phyloP scores from a whole-genome alignment of 1,140 invertebrate genomes.

The Campoletis sonorensis region DNA sequence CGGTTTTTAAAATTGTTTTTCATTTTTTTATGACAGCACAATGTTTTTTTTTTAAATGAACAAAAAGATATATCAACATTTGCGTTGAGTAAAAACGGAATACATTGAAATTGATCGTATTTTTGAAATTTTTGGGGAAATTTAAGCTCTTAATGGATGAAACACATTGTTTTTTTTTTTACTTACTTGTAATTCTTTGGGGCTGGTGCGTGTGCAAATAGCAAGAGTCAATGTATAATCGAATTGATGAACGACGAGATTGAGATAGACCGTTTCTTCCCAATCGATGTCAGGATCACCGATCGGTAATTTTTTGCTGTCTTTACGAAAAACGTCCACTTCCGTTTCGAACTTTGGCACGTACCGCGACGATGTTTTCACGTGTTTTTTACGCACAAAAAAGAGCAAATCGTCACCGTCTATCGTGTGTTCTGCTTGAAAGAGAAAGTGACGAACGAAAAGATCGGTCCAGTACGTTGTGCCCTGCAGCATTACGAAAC shows the following conservation, averaged over 20 bases:
- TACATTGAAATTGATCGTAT: too few relatives aligned
- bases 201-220: slow-evolving; percentile 97
- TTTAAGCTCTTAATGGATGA: neutral
- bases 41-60: too few relatives aligned
- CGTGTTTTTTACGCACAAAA: slow-evolving; percentile 94
- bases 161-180: neutral
- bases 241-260: slow-evolving; percentile 98
- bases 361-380: slow-evolving; percentile 89
- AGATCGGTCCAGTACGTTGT: slow-evolving; percentile 97
- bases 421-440: slow-evolving; percentile 89
- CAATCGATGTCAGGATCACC: slow-evolving; percentile 97
- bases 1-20: neutral
- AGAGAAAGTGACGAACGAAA: slow-evolving; percentile 95
- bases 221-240: slow-evolving; percentile 98
- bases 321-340: slow-evolving; percentile 96
- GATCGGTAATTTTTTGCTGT: slow-evolving; percentile 96
- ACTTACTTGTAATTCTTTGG: slow-evolving; percentile 94
- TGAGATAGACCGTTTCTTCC: slow-evolving; percentile 99
- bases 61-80: too few relatives aligned
- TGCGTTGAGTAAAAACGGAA: too few relatives aligned
- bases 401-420: slow-evolving; percentile 97
- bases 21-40: too few relatives aligned
- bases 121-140: too few relatives aligned
- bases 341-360: slow-evolving; percentile 95
- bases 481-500: slow-evolving; percentile 92